Evolutionary conservation across 2,888 invertebrate genomes (phyloP).

Genomic region (Eutolmus rufibarbis): DNA sequence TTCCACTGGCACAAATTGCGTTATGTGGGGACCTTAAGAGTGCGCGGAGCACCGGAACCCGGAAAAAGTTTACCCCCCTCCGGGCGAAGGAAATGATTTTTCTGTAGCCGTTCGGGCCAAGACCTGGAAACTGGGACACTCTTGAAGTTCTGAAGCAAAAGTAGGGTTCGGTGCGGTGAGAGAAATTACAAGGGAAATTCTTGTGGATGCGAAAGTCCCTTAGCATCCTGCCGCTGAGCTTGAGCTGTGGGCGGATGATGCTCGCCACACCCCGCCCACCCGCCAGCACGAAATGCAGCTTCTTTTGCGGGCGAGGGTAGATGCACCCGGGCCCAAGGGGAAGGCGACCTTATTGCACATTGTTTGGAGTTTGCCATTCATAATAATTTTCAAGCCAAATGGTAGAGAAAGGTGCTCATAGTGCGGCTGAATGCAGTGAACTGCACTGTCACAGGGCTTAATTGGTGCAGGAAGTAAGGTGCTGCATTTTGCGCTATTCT

Average conservation of each 20-base stretch:
- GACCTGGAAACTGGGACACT: slow-evolving; percentile 7
- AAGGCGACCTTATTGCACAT: slow-evolving; percentile 23
- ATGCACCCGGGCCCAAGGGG: not conserved
- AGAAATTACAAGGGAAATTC: slow-evolving; percentile 2
- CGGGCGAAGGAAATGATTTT: not conserved
- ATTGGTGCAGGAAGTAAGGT: slow-evolving; percentile 27
- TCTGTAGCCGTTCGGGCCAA: not conserved
- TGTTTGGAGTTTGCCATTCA: slow-evolving; percentile 22
- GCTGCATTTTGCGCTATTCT: slow-evolving; percentile 20
- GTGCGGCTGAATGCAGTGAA: slow-evolving; percentile 7
- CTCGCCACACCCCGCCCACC: too few species aligned
- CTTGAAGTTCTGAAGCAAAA: not conserved
- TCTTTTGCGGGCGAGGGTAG: not conserved
- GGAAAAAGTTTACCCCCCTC: not conserved
- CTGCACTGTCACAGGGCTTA: slow-evolving; percentile 10
- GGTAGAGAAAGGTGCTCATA: not conserved
- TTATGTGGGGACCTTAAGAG: not conserved
- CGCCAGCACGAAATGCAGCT: not conserved
- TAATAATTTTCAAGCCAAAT: slow-evolving; percentile 1
- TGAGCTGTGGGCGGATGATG: not conserved
- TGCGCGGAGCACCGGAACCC: not conserved
- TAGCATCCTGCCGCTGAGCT: not conserved
- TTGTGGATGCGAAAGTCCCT: not conserved
- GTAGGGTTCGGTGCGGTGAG: not conserved
- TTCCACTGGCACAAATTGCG: slow-evolving; percentile 6